Conservation (phyloP, 2,797 vertebrate genomes). For the Dryobates pubescens region DNA sequence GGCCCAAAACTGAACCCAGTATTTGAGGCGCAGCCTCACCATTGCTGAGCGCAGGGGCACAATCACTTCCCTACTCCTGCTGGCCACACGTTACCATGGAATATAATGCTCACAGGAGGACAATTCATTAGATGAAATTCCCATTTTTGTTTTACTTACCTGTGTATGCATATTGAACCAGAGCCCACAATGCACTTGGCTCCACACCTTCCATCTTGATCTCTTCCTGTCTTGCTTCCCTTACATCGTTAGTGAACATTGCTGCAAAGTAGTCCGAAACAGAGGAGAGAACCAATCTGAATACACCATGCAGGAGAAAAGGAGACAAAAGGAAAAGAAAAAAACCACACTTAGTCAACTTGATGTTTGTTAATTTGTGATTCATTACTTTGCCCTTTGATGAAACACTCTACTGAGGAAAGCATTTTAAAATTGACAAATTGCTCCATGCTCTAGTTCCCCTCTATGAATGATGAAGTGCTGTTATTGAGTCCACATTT, state of each 20-base stretch:
- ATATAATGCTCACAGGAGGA: neutral
- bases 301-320: neutral
- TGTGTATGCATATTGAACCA: slow-evolving; percentile 98
- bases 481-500: slow-evolving; percentile 34
- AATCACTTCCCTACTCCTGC: no score
- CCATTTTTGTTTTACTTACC: slow-evolving; percentile 77
- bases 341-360: neutral
- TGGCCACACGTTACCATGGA: neutral
- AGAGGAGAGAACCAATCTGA: slow-evolving; percentile 93
- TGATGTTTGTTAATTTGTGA: slow-evolving; percentile 46
- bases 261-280: slow-evolving; percentile 99
- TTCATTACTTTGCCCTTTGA: slow-evolving; percentile 42
- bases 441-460: slow-evolving; percentile 38
- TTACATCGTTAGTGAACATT: slow-evolving; percentile 98
- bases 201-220: slow-evolving; percentile 98
- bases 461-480: slow-evolving; percentile 65
- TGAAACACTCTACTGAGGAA: slow-evolving; percentile 27
- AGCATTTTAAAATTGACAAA: slow-evolving; percentile 54
- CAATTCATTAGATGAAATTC: neutral
- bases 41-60: no score
- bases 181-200: slow-evolving; percentile 92
- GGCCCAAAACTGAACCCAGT: no score
- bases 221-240: slow-evolving; percentile 96
- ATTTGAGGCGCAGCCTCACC: no score
- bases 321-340: neutral